A percentile compares a stretch with the other conserved stretches of the same genome.
Evolutionary conservation across 2,888 invertebrate species (phyloP).

Genomic region (Fragum sueziense): DNA sequence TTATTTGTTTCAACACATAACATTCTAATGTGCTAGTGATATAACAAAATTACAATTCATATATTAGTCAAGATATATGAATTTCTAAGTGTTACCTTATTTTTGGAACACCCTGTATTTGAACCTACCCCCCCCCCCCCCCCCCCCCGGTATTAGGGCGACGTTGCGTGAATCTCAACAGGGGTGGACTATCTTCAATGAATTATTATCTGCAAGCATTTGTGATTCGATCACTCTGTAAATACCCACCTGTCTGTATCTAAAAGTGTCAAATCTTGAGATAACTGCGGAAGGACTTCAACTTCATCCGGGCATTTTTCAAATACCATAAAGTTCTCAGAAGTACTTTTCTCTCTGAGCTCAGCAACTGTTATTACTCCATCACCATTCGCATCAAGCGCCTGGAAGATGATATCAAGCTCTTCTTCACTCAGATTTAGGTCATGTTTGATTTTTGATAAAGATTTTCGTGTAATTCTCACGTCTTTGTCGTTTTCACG

Average conservation of each 20-base stretch:
- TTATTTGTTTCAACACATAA: too few relatives aligned
- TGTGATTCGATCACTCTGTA: too few relatives aligned
- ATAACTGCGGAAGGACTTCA: constrained; percentile 46
- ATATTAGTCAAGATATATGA: too few relatives aligned
- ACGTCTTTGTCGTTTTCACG: constrained; percentile 35
- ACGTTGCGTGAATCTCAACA: too few relatives aligned
- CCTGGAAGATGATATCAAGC: constrained; percentile 70
- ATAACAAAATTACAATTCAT: too few relatives aligned
- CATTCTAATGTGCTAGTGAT: too few relatives aligned
- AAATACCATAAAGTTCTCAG: constrained; percentile 36
- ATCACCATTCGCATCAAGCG: constrained; percentile 73
- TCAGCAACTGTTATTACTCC: constrained; percentile 70
- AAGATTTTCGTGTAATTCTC: constrained; percentile 58
- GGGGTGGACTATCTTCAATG: too few relatives aligned
- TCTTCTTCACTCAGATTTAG: constrained; percentile 68
- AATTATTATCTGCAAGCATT: too few relatives aligned
- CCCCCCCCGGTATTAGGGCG: too few relatives aligned
- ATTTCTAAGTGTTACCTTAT: too few relatives aligned
- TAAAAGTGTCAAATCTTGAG: constrained; percentile 49
- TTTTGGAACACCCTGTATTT: too few relatives aligned
- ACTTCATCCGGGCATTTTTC: constrained; percentile 49
- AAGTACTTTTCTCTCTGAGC: constrained; percentile 34
- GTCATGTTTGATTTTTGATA: constrained; percentile 60
- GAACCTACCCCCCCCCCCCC: too few relatives aligned
- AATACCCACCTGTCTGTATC: constrained; percentile 52